A percentile compares a stretch with the other conserved stretches of the same genome.
phyloP scores from a whole-genome alignment of 1,140 invertebrate species.

The Euwallacea fornicatus region DNA sequence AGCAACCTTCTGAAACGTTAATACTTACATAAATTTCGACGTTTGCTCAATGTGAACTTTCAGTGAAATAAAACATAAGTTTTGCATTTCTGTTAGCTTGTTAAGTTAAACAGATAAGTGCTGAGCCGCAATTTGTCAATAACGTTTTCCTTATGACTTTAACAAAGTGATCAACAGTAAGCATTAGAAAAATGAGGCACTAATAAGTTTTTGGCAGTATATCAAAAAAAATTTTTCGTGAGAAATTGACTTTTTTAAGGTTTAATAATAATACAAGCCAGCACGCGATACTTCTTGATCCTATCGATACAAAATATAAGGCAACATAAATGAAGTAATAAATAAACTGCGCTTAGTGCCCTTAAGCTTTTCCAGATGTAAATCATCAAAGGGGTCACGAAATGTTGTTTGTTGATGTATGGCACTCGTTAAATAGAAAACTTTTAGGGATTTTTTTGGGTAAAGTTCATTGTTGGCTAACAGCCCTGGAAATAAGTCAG shows the following conservation, averaged over 20 bases:
- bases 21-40: too few species aligned
- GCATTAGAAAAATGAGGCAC: background rate
- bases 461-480: background rate
- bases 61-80: too few species aligned
- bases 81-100: too few species aligned
- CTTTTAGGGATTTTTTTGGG: background rate
- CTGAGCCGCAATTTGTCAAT: too few species aligned
- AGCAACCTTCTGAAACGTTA: too few species aligned
- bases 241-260: slow-evolving; percentile 1
- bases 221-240: background rate
- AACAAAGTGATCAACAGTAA: too few species aligned
- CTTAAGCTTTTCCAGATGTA: background rate
- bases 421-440: background rate
- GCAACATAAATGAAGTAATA: slow-evolving; percentile 4
- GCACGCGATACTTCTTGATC: background rate
- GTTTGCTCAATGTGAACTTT: too few species aligned
- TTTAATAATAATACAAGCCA: background rate
- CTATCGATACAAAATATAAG: slow-evolving; percentile 4
- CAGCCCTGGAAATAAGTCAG: background rate
- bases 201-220: background rate
- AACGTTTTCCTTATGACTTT: too few species aligned
- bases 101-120: too few species aligned
- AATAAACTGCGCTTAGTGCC: background rate
- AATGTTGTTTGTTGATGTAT: background rate
- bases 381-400: slow-evolving; percentile 4